These are phyloP conservation scores for Zeuzera pyrina DNA, from an alignment of 2,888 invertebrate species.

Conservation along the genomic window DNA sequence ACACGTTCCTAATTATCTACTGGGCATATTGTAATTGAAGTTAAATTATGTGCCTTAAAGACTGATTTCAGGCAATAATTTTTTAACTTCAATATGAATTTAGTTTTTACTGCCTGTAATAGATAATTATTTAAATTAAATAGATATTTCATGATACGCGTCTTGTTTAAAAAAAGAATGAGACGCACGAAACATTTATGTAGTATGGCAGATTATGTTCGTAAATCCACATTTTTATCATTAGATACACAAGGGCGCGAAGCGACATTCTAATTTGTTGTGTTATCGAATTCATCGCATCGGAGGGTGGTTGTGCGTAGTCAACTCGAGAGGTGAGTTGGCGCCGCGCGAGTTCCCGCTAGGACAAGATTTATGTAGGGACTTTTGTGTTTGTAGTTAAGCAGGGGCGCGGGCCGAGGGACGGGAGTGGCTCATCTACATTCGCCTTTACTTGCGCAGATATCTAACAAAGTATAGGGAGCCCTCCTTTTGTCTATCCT, in stretches of 20 bases:
- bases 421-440: slow-evolving; percentile 56
- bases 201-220: too few species aligned
- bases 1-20: slow-evolving; percentile 26
- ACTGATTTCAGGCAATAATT: too few species aligned
- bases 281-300: slow-evolving; percentile 59
- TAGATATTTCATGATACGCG: too few species aligned
- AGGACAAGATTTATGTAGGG: slow-evolving; percentile 70
- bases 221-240: slow-evolving; percentile 44
- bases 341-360: slow-evolving; percentile 49
- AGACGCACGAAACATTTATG: too few species aligned
- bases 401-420: slow-evolving; percentile 35
- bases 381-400: slow-evolving; percentile 72
- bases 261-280: slow-evolving; percentile 50
- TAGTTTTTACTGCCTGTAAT: not conserved
- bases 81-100: too few species aligned
- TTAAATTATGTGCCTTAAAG: too few species aligned
- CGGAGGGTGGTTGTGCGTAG: slow-evolving; percentile 40
- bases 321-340: slow-evolving; percentile 49
- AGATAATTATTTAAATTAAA: slow-evolving; percentile 29
- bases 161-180: too few species aligned
- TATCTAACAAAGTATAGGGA: slow-evolving; percentile 58
- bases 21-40: too few species aligned
- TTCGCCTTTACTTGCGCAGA: slow-evolving; percentile 53
- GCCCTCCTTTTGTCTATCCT: slow-evolving; percentile 57
- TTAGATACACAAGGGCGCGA: slow-evolving; percentile 30